Evolutionary conservation across 2,797 vertebrate genomes (phyloP), one percentile per base, ranked within the genome.

Genomic region (Eupleurogrammus muticus): DNA sequence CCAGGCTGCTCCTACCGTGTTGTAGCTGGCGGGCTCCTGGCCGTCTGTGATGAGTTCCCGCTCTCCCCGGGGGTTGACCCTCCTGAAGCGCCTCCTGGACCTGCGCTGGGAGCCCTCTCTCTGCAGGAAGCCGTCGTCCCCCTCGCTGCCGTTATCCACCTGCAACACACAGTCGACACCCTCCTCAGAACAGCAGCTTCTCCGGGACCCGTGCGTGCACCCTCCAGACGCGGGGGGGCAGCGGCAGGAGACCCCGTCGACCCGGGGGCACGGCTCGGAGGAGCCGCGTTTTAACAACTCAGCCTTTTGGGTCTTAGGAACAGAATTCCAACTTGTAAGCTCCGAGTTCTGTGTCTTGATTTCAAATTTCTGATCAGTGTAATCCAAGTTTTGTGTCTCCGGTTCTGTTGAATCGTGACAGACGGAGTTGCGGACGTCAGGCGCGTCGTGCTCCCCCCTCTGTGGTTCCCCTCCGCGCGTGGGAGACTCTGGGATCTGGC

Each of bases 101-200:
- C 94, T 92, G 40, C 95, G 91, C 4, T 94, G 91, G 0, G 96
- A 94, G n/a, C 94, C 94, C 62, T 97, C 96, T 75, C 96, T 94
- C 28, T 96, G 96, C 75, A 97, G 70, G 60, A 95, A 91, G 53
- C 67, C 82, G 34, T 97, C 96, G 83, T 96, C 95, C 50, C 94
- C 95, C 80, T 96, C 96, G 60, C 95, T 96, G 65, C 93, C 85
- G 89, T 97, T 97, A 85, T 98, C 96, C 94, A 98, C 97, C 97
- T 99, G 97, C 83, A 96, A 96, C 24, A 94, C 90, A 96, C 5
- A 85, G 58, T 56, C 71, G 2, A 85, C 67, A 81, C 28, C 59
- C 9, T 80, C 80, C 85, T 92, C 83, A 90, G 89, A 89, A 79
- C 3, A 65, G 24, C 59, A 76, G 53, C 71, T 64, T 62, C 69